Evolutionary conservation across 2,113 vertebrate genomes (phyloP).

Genomic region (Shinisaurus crocodilurus): DNA sequence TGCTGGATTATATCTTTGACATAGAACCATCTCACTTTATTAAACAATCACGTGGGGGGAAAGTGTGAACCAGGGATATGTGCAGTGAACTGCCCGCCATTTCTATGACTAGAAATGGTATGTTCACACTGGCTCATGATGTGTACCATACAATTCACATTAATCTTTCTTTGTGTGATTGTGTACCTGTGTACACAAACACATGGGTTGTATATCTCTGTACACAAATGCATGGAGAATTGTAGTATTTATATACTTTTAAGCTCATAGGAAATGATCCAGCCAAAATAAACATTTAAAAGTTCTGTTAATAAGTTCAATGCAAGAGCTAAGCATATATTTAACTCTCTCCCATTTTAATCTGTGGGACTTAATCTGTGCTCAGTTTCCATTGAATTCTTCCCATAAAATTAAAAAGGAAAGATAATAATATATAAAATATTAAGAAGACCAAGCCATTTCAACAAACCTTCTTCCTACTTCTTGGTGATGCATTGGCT

Average conservation of each 20-base stretch:
- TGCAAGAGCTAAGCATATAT: not conserved
- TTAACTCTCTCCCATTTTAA: not conserved
- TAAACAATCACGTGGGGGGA: not conserved
- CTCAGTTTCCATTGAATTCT: not conserved
- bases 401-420: not conserved
- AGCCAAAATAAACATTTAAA: not conserved
- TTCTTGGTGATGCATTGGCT: not conserved
- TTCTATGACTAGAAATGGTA: not conserved
- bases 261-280: not conserved
- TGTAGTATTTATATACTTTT: not conserved
- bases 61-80: not conserved
- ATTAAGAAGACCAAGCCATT: not conserved
- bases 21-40: not conserved
- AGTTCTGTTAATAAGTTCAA: not conserved
- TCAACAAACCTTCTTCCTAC: conserved; percentile 36
- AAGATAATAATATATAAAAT: not conserved
- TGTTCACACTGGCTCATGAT: not conserved
- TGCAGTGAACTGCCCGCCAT: not conserved
- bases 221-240: not conserved
- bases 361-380: not conserved
- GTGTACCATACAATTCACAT: not conserved
- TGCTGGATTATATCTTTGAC: not conserved
- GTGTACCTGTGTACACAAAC: not conserved
- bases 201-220: not conserved
- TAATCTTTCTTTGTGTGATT: not conserved